Evolutionary conservation across 2,113 vertebrate species (phyloP), one percentile per base, ranked within the genome.

Genomic region (Sinocyclocheilus anshuiensis): DNA sequence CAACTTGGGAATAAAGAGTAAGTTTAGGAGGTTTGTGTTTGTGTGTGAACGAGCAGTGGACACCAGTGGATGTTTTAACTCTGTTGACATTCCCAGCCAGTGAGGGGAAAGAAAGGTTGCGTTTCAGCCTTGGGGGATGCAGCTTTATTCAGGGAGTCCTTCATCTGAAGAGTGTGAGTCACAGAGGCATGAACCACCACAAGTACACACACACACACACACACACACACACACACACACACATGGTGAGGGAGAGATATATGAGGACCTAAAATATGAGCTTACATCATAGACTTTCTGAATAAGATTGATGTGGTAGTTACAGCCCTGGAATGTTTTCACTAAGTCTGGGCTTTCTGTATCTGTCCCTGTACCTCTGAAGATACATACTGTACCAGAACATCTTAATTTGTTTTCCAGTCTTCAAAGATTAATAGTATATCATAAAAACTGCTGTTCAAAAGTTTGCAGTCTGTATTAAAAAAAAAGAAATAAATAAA

Each of bases 71-170:
- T 13, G 61, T 69, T 77, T 76, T 39, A 85, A 12, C 45, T 12
- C 45, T 85, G 59, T 88, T 82, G 78, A 88, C 59, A 88, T 88
- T 85, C 87, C 57, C 83, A 89, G 36, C 26, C 53, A n/a, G 29
- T 59, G 61, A 77, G 86, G 77, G 72, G 78, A 67, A 63, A 53
- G 59, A 82, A 75, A 67, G 71, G 78, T 82, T 71, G 78, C 11
- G 29, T 33, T 67, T 36, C 22, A 53, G 59, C 78, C 83, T 83
- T 80, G 4, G 72, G 78, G 71, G 50, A 53, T 7, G 36, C 36
- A 69, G 84, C 59, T 86, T 88, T 86, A 81, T 77, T 88, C 87
- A 57, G 22, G 24, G 83, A 88, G 77, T 88, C 87, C 87, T 88
- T 88, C 71, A 81, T 69, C 61, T 81, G 50, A 82, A 82, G 71